phyloP scores from a whole-genome alignment of 2,797 vertebrate genomes.

The Euphonia xanthogaster region DNA sequence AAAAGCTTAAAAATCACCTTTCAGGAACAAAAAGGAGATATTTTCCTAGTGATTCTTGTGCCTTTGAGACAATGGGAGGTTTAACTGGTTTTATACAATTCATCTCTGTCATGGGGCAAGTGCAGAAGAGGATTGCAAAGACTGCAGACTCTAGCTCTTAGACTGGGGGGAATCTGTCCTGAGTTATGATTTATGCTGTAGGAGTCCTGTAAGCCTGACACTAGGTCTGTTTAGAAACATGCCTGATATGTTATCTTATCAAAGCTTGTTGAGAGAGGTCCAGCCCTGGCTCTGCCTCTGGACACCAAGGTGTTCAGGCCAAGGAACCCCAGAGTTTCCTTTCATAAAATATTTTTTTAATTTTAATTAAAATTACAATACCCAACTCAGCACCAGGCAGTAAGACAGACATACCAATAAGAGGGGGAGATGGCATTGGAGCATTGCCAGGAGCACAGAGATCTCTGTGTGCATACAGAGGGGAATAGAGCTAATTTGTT shows the following conservation, averaged over 20 bases:
- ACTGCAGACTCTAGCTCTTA: background rate
- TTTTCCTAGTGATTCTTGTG: background rate
- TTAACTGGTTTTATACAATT: background rate
- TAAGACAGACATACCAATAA: background rate
- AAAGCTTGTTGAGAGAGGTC: background rate
- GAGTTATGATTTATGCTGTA: background rate
- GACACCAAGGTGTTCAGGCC: background rate
- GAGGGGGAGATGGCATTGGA: background rate
- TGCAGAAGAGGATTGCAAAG: background rate
- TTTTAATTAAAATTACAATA: background rate
- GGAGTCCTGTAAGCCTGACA: background rate
- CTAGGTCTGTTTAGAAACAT: background rate
- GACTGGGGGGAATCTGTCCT: background rate
- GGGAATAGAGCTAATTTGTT: background rate
- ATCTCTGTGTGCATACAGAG: background rate
- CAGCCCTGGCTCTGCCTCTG: background rate
- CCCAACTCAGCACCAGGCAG: background rate
- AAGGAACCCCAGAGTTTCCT: background rate
- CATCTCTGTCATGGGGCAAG: accelerated
- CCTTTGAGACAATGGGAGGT: background rate
- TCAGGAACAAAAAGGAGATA: background rate
- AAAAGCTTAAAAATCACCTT: background rate
- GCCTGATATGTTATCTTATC: background rate
- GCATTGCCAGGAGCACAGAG: background rate
- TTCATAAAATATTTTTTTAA: background rate